These are phyloP conservation scores for Tenthredo livida DNA, from an alignment of 2,888 invertebrate species.

Conservation along the genomic window DNA sequence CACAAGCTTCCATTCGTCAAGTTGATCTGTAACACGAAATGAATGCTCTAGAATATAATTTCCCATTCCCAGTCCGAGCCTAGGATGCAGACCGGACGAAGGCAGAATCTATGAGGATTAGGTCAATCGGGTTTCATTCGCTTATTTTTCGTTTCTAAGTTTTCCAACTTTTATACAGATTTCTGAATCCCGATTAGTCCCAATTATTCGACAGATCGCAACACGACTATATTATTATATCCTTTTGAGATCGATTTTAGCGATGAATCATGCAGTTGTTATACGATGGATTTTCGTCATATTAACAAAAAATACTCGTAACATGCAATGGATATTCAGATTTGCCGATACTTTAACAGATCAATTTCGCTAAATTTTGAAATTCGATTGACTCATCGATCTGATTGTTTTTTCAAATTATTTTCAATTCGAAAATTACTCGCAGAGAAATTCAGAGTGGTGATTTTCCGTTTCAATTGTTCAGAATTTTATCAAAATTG, in stretches of 20 bases:
- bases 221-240: conserved; percentile 5
- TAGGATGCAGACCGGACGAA: not conserved
- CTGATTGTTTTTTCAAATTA: not conserved
- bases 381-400: not conserved
- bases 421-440: not conserved
- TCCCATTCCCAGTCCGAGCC: not conserved
- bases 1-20: conserved; percentile 90
- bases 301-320: not conserved
- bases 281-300: not conserved
- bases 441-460: not conserved
- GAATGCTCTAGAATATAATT: not conserved
- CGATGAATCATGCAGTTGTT: not conserved
- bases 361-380: no score
- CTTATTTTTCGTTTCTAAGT: not conserved
- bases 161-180: not conserved
- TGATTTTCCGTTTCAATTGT: not conserved
- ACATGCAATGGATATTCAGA: not conserved
- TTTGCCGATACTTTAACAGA: not conserved
- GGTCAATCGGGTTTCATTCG: not conserved
- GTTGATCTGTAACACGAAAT: conserved; percentile 69
- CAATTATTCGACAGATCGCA: conserved; percentile 12
- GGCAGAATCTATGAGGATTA: not conserved
- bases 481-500: not conserved
- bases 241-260: not conserved
- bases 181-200: not conserved